These are phyloP conservation scores for Bungarus multicinctus DNA, from an alignment of 2,113 vertebrate species.

Conservation along the genomic window DNA sequence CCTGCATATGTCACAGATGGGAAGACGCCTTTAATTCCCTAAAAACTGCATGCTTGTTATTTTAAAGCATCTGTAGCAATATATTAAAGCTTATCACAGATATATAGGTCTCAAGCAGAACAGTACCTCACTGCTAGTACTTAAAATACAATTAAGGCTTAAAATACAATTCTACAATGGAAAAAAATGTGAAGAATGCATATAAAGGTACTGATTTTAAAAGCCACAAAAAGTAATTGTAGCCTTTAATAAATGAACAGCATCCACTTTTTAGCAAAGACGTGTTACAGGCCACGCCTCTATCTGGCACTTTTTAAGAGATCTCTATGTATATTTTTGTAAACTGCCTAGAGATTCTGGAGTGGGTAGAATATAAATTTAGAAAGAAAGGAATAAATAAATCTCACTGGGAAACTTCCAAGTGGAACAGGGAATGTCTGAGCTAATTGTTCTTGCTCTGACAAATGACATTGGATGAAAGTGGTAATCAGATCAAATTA, in stretches of 20 bases:
- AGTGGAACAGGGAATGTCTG: background rate
- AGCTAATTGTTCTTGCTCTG: background rate
- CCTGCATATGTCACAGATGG: background rate
- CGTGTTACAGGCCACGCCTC: background rate
- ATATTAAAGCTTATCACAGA: background rate
- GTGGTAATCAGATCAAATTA: background rate
- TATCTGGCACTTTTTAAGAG: background rate
- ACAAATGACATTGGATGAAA: background rate
- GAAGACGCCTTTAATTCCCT: background rate
- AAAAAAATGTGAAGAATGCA: background rate
- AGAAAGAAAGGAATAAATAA: background rate
- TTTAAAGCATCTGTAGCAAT: background rate
- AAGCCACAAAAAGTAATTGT: background rate
- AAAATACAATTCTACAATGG: background rate
- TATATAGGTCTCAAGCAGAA: background rate
- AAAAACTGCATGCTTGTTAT: constrained; percentile 10
- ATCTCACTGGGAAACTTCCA: background rate
- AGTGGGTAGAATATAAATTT: background rate
- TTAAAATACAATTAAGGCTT: background rate
- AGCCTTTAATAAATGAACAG: background rate
- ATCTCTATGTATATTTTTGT: background rate
- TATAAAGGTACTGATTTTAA: background rate
- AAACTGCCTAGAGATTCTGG: background rate
- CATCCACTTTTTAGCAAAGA: background rate
- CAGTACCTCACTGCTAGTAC: background rate